Evolutionary conservation across 1,140 invertebrate genomes (phyloP), one percentile per base, ranked within the genome.

Genomic region (Pomacea maculata): DNA sequence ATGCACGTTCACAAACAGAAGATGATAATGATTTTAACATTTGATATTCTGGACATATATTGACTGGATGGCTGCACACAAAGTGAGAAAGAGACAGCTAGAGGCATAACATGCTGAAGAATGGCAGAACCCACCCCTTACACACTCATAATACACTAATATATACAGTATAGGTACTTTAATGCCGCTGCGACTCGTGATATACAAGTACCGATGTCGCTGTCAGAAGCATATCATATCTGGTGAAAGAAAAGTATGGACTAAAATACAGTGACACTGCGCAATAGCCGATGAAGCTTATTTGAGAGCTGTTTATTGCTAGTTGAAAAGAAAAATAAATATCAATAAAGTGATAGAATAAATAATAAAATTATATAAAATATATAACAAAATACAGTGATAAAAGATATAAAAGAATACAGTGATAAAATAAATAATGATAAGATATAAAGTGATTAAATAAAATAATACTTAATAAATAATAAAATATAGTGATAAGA

Each of bases 401-500:
- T 21, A 15, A 34, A 15, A 29, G n/a, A n/a, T n/a, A n/a, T n/a
- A n/a, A n/a, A n/a, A n/a, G n/a, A n/a, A 25, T 25, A 25, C 25
- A 25, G 25, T 25, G 25, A 25, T 21, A 15, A 34, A 15, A 29
- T 15, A 15, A 34, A 15, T 72, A 34, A 4, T 10, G 10, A 72
- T 72, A 34, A 72, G 10, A 72, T 72, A 34, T 45, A 45, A 45
- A 45, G 54, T 70, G 19, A 70, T 82, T 1, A 70, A 78, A 15
- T 25, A 75, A 29, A 29, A 75, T 78, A 68, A 25, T 25, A 25
- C 25, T 61, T 72, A n/a, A 70, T 82, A 9, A 54, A 45, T 6
- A 64, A 75, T 25, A 74, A 74, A 67, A 19, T 17, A 67, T 7
- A 25, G 64, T 67, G 64, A 67, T 67, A 25, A 67, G 4, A 25